phyloP scores from a whole-genome alignment of 2,888 invertebrate genomes.

The Drosophila neotestacea region DNA sequence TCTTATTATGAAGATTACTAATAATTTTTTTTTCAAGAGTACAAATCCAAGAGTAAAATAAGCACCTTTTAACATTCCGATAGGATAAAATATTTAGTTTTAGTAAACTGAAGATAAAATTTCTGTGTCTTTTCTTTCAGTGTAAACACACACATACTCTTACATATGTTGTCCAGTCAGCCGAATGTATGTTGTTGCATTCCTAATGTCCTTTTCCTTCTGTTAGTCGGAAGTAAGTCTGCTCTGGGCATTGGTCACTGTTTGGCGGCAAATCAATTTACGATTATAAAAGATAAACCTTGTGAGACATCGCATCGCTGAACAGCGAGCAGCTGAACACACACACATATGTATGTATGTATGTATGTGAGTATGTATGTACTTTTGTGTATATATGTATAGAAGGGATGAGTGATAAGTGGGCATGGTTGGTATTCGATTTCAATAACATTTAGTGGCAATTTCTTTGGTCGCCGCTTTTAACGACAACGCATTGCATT shows the following conservation, averaged over 20 bases:
- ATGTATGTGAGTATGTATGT: neutral
- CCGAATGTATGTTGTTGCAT: slow-evolving; percentile 29
- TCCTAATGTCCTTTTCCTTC: slow-evolving; percentile 34
- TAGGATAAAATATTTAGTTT: no score
- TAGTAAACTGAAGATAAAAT: no score
- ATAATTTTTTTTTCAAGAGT: no score
- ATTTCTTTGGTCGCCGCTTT: slow-evolving; percentile 63
- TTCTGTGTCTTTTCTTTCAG: no score
- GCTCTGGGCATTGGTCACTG: slow-evolving; percentile 4
- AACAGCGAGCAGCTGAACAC: slow-evolving; percentile 13
- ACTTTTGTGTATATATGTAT: neutral
- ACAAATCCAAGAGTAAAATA: no score
- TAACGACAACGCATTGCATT: slow-evolving; percentile 60
- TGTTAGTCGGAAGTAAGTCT: slow-evolving; percentile 6
- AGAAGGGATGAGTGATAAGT: slow-evolving; percentile 40
- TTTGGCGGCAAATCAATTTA: slow-evolving; percentile 59
- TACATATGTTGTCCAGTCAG: slow-evolving; percentile 24
- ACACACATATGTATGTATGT: neutral
- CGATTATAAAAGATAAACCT: slow-evolving; percentile 60
- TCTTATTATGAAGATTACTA: no score
- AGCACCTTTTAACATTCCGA: no score
- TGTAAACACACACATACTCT: neutral
- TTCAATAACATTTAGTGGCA: slow-evolving; percentile 79
- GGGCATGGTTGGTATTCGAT: slow-evolving; percentile 61
- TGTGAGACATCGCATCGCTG: slow-evolving; percentile 16